Base-by-base conservation (phyloP, 2,113 vertebrate species). In the Mus spicilegus region DNA sequence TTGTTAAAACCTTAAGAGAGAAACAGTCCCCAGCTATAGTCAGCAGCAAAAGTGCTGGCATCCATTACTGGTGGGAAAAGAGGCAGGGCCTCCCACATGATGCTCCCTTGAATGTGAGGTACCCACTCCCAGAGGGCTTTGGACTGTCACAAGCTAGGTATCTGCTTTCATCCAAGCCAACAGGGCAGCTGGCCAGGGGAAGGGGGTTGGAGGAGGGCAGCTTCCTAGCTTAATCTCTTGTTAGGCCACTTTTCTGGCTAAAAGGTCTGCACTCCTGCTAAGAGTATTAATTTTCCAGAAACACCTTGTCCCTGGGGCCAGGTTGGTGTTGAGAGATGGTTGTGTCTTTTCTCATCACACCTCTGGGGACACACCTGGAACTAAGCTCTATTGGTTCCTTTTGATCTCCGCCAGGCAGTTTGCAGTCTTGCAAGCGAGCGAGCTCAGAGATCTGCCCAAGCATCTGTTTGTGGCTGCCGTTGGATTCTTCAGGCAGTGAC, bases 401-500 rank as follows among this genome's bases (percentile, higher is more conserved):
- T 28, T 69, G 81, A 51, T 88, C 72, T 65, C 61, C 33, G 42
- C 26, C 46, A 33, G 70, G n/a, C 7, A 3, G 61, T 82, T 58
- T 39, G 30, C 70, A 30, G 24, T 70, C 87, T 86, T 58, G 36
- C 56, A 86, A 42, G 42, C 56, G 89, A 72, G 78, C 67, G 33
- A 61, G 87, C 42, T 76, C 28, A 61, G 75, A 58, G 93, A 54
- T 87, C 67, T 28, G 58, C 84, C 36, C 16, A 2, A 39, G 87
- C 39, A 46, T 76, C 65, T 65, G 26, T 24, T 97, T 89, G 28
- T 0, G 33, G 82, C 94, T 49, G 65, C 80, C 67, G 54, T 93
- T 93, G 97, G 92, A 95, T 97, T 95, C 96, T 73, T 85, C 69
- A 61, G 77, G 56, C 92, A 11, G 90, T 94, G 95, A 96, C 97